These are phyloP conservation scores for Aspidoscelis tigris DNA, from an alignment of 2,113 vertebrate genomes.

Conservation along the genomic window DNA sequence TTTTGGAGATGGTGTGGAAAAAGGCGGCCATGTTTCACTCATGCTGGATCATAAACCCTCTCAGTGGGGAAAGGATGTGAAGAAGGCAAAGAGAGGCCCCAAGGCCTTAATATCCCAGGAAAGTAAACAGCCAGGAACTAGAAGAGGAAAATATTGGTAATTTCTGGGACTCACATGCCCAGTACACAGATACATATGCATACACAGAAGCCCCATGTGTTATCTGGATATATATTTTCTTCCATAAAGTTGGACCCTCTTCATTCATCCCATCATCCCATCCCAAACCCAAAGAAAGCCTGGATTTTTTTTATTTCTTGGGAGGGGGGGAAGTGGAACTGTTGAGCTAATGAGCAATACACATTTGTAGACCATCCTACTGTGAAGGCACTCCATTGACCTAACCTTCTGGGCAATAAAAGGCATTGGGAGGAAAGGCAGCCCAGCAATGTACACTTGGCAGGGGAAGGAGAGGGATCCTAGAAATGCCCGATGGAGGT, in stretches of 20 bases:
- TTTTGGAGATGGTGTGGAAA: constrained; percentile 64
- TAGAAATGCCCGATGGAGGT: constrained; percentile 60
- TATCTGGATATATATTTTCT: constrained; percentile 19
- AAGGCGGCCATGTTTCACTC: constrained; percentile 64
- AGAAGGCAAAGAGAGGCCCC: constrained; percentile 48
- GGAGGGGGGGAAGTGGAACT: not conserved
- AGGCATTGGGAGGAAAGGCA: constrained; percentile 42
- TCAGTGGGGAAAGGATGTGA: constrained; percentile 58
- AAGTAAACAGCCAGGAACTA: constrained; percentile 71
- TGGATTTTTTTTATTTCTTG: not conserved
- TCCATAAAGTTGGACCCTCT: constrained; percentile 24
- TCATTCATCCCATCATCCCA: constrained; percentile 17
- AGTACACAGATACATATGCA: not conserved
- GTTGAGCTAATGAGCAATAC: not conserved
- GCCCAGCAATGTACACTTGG: constrained; percentile 38
- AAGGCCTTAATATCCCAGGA: constrained; percentile 64
- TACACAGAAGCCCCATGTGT: not conserved
- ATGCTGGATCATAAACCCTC: constrained; percentile 62
- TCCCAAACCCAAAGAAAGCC: constrained; percentile 42
- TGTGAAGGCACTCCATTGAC: constrained; percentile 30
- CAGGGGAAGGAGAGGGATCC: not conserved
- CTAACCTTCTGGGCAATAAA: constrained; percentile 8
- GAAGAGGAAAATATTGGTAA: constrained; percentile 72
- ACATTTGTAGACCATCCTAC: not conserved
- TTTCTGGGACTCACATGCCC: constrained; percentile 65